phyloP scores from a whole-genome alignment of 1,140 invertebrate genomes.

The Trachymyrmex septentrionalis region DNA sequence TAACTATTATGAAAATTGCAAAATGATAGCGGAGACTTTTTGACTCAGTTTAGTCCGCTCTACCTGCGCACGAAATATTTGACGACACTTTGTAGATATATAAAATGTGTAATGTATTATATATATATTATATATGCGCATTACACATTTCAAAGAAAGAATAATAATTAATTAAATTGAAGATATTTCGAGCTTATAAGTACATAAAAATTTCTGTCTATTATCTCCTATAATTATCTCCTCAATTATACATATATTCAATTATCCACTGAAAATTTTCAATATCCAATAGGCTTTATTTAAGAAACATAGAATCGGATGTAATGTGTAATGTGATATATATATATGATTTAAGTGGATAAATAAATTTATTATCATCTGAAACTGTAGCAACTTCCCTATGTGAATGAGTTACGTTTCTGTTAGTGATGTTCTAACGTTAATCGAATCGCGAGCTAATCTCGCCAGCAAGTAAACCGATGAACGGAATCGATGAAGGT shows the following conservation, averaged over 20 bases:
- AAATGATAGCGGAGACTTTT: too few relatives aligned
- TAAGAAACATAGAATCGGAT: neutral
- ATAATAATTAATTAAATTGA: neutral
- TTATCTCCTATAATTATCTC: neutral
- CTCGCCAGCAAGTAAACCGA: constrained; percentile 2
- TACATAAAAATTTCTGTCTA: too few relatives aligned
- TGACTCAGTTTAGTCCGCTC: too few relatives aligned
- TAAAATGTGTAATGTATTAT: too few relatives aligned
- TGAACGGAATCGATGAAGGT: constrained; percentile 40
- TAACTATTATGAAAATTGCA: too few relatives aligned
- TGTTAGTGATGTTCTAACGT: constrained; percentile 5
- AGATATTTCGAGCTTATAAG: too few relatives aligned
- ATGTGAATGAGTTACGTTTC: constrained; percentile 24
- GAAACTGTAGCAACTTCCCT: neutral
- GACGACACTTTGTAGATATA: too few relatives aligned
- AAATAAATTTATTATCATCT: constrained; percentile 34
- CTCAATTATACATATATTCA: neutral
- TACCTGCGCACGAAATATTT: too few relatives aligned
- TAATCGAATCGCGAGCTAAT: constrained; percentile 64
- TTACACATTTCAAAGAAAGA: neutral
- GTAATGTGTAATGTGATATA: neutral
- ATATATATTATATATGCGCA: too few relatives aligned
- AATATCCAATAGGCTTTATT: neutral
- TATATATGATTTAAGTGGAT: neutral
- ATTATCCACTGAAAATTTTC: neutral